Base-by-base conservation (phyloP, 2,797 vertebrate genomes). In the Hypotaenidia philippensis region DNA sequence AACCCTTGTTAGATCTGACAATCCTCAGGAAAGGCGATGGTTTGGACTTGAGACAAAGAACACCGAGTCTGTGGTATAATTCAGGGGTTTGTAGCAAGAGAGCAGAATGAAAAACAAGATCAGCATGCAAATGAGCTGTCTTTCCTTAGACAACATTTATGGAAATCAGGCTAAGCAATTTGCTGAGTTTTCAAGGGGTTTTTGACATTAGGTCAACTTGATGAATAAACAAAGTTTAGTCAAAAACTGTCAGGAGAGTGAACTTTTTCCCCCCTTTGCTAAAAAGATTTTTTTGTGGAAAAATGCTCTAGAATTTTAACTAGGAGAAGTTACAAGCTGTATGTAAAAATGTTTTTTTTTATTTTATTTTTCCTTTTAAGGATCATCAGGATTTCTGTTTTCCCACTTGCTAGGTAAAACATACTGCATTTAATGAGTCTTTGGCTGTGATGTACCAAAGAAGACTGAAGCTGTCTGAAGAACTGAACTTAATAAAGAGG, bases 121-220 rank as follows among this genome's bases (percentile, higher is more conserved):
- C 65, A 86, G 93, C 69, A 94, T 71, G 86, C 34, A 89, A 88
- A 96, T 86, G 41, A 95, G 50, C 18, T 81, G 44, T 17, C 53
- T 89, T 93, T 83, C 55, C 60, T 83, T 59, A 68, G 68, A 81
- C 26, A 93, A 70, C 44, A 66, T 57, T 74, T 78, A 96, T 64
- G 79, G 69, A 92, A 93, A 95, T 72, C n/a, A 53, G 66, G 16
- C 76, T 83, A 60, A 83, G 19, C 60, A 78, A 75, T 57, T 64
- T 53, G 23, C 23, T 80, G 40, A 91, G 68, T 77, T 94, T 66
- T 38, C 49, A 26, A 2, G 3, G 66, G 29, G 22, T 47, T 93
- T 85, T 71, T 38, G 36, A 45, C 2, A 3, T 80, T 41, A 83
- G 56, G 64, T 77, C 74, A 80, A 76, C 20, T 36, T 74, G 34